Evolutionary conservation across 2,888 invertebrate species (phyloP).

Genomic region (Leptopilina drosophilae): DNA sequence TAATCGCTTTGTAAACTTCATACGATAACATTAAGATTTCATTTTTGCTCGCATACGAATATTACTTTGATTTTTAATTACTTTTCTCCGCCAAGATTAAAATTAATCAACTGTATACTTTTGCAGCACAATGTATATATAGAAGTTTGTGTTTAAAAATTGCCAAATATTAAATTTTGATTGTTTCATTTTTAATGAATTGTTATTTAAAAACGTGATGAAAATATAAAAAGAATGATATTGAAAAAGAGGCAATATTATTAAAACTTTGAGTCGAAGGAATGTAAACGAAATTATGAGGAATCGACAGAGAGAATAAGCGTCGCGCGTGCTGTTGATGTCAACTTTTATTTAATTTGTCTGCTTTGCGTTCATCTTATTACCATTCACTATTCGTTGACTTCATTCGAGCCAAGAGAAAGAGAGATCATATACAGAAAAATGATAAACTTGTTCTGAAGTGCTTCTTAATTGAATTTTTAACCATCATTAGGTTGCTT

Average conservation of each 20-base stretch:
- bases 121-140: too few species aligned
- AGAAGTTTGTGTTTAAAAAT: too few species aligned
- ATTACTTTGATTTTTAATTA: too few species aligned
- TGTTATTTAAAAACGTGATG: not conserved
- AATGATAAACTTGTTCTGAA: not conserved
- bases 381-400: slow-evolving; percentile 42
- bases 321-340: slow-evolving; percentile 48
- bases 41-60: too few species aligned
- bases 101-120: too few species aligned
- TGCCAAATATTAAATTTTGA: too few species aligned
- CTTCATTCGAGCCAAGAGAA: not conserved
- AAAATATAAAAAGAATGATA: not conserved
- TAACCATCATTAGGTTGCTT: too few species aligned
- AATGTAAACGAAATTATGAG: slow-evolving; percentile 8
- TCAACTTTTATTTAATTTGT: slow-evolving; percentile 56
- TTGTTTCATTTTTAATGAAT: too few species aligned
- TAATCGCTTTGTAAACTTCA: too few species aligned
- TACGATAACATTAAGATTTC: too few species aligned
- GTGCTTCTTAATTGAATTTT: not conserved
- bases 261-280: not conserved
- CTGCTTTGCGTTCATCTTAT: slow-evolving; percentile 48
- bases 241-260: slow-evolving; percentile 4
- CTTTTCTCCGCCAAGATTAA: too few species aligned
- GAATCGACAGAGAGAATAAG: slow-evolving; percentile 38
- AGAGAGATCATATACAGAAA: not conserved